These are phyloP conservation scores for Tachysurus fulvidraco DNA, from an alignment of 2,113 vertebrate species.

Conservation along the genomic window DNA sequence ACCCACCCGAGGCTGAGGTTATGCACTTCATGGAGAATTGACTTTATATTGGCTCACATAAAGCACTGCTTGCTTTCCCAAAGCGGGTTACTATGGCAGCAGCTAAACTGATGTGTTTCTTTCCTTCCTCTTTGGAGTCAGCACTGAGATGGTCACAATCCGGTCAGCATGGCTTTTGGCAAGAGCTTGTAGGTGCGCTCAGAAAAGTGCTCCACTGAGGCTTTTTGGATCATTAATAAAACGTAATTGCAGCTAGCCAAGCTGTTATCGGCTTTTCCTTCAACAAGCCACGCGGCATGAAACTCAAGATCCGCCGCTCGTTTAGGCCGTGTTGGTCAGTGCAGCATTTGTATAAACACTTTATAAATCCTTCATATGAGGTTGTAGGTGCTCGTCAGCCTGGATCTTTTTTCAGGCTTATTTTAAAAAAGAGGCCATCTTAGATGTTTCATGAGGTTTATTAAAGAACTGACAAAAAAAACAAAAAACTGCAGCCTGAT, in stretches of 20 bases:
- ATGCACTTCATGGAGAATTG: constrained; percentile 57
- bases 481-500: constrained; percentile 44
- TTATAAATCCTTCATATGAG: constrained; percentile 65
- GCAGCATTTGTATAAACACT: constrained; percentile 68
- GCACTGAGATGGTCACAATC: constrained; percentile 44
- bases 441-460: constrained; percentile 65
- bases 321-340: constrained; percentile 58
- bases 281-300: constrained; percentile 62
- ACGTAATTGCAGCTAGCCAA: constrained; percentile 64
- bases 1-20: constrained; percentile 36
- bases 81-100: constrained; percentile 53
- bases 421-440: constrained; percentile 68
- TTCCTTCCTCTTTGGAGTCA: constrained; percentile 33
- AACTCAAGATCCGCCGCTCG: constrained; percentile 61
- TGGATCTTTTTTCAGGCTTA: constrained; percentile 54
- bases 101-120: constrained; percentile 51
- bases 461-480: constrained; percentile 58
- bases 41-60: constrained; percentile 58
- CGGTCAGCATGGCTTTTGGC: constrained; percentile 54
- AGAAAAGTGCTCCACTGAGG: constrained; percentile 40
- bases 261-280: constrained; percentile 70
- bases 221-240: constrained; percentile 69
- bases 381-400: constrained; percentile 20
- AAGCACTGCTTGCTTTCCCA: constrained; percentile 49
- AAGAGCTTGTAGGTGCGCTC: constrained; percentile 10